Evolutionary conservation across 1,140 invertebrate species (phyloP).

Genomic region (Brachionus calyciflorus): DNA sequence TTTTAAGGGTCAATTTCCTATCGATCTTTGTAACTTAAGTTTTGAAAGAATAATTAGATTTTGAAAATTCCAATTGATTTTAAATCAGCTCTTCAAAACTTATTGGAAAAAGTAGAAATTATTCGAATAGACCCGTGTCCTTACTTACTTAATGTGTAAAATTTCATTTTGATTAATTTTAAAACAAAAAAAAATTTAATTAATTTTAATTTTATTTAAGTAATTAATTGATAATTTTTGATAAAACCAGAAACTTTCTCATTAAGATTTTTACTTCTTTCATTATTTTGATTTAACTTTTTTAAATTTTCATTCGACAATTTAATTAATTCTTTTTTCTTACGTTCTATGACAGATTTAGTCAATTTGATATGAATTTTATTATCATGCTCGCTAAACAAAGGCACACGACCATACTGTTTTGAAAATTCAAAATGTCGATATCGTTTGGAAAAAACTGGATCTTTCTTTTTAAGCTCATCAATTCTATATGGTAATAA

Average conservation of each 20-base stretch:
- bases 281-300: neutral
- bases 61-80: no score
- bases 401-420: neutral
- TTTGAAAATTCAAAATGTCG: neutral
- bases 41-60: no score
- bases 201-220: constrained; percentile 6
- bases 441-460: constrained; percentile 16
- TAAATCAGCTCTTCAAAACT: no score
- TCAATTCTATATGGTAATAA: neutral
- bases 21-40: no score
- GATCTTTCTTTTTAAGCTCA: constrained; percentile 4
- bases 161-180: no score
- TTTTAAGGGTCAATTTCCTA: no score
- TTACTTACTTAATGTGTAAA: no score
- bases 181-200: no score
- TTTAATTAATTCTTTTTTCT: constrained; percentile 10
- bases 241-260: constrained; percentile 10
- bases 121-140: no score
- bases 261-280: neutral
- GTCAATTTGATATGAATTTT: neutral
- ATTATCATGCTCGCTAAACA: neutral
- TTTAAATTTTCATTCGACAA: neutral
- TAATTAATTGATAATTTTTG: constrained; percentile 16
- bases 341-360: constrained; percentile 8
- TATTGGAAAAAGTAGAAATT: no score